phyloP scores from a whole-genome alignment of 2,113 vertebrate species.

The Bettongia penicillata region DNA sequence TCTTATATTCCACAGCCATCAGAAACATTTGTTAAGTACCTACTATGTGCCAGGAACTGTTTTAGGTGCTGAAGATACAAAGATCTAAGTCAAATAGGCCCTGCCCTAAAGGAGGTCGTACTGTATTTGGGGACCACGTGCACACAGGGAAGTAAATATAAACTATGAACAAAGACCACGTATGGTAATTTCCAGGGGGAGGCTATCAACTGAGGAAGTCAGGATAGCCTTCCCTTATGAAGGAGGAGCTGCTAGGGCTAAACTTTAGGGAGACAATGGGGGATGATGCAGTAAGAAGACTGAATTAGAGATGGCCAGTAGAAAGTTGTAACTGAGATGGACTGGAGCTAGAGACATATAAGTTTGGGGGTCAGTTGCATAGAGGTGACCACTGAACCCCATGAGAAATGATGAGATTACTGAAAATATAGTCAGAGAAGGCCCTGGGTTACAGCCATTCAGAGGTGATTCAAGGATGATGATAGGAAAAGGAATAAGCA shows the following conservation, averaged over 20 bases:
- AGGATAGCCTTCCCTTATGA: not conserved
- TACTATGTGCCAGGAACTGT: not conserved
- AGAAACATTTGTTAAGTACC: not conserved
- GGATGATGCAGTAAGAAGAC: not conserved
- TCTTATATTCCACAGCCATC: not conserved
- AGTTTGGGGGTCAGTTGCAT: not conserved
- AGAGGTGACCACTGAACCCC: not conserved
- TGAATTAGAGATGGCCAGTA: not conserved
- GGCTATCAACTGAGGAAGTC: not conserved
- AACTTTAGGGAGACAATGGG: not conserved
- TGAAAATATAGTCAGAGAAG: not conserved
- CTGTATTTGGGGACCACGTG: not conserved
- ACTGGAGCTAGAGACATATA: not conserved
- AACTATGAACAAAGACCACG: not conserved
- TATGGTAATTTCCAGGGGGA: not conserved
- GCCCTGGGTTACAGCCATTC: not conserved
- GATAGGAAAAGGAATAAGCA: not conserved
- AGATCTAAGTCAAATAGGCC: not conserved
- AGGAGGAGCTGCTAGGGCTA: not conserved
- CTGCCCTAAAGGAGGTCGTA: not conserved
- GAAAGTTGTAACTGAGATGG: not conserved
- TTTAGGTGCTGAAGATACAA: not conserved
- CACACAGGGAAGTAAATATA: not conserved
- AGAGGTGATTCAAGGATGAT: not conserved
- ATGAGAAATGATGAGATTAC: not conserved